phyloP scores from a whole-genome alignment of 2,888 invertebrate genomes.

The Trimorus sp. region DNA sequence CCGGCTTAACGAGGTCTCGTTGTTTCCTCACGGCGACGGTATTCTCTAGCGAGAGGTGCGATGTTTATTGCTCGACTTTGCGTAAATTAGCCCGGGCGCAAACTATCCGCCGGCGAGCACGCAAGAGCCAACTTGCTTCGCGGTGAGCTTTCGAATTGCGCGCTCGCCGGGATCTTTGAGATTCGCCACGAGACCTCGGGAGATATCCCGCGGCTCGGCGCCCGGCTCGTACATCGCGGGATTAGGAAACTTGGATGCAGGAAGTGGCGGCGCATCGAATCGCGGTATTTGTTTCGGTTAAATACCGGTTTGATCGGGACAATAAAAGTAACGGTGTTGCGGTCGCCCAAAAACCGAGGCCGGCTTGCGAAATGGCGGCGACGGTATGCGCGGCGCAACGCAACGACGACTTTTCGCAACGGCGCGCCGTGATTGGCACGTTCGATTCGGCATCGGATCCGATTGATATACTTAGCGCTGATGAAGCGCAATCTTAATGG shows the following conservation, averaged over 20 bases:
- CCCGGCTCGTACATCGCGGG: slow-evolving; percentile 56
- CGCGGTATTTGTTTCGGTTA: slow-evolving; percentile 65
- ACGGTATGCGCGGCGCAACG: too few species aligned
- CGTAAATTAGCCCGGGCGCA: slow-evolving; percentile 77
- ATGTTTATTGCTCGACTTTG: slow-evolving; percentile 79
- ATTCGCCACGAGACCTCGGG: slow-evolving; percentile 53
- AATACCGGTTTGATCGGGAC: slow-evolving; percentile 59
- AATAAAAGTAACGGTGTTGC: slow-evolving; percentile 24
- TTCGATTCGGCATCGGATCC: slow-evolving; percentile 12
- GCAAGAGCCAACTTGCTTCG: slow-evolving; percentile 53
- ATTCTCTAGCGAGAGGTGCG: slow-evolving; percentile 78
- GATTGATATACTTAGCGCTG: slow-evolving; percentile 34
- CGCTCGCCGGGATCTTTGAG: slow-evolving; percentile 58
- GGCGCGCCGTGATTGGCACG: background rate
- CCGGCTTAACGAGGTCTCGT: slow-evolving; percentile 39
- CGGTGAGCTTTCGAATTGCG: slow-evolving; percentile 60
- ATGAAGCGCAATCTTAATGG: slow-evolving; percentile 48
- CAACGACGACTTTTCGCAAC: too few species aligned
- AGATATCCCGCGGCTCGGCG: slow-evolving; percentile 49
- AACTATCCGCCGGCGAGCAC: slow-evolving; percentile 70
- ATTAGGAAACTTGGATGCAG: slow-evolving; percentile 65
- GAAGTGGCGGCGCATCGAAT: slow-evolving; percentile 65
- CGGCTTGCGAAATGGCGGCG: too few species aligned
- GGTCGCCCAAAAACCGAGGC: too few species aligned
- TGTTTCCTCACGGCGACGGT: slow-evolving; percentile 62